Base-by-base conservation (phyloP, 2,797 vertebrate genomes). In the Pangasius krempfi region DNA sequence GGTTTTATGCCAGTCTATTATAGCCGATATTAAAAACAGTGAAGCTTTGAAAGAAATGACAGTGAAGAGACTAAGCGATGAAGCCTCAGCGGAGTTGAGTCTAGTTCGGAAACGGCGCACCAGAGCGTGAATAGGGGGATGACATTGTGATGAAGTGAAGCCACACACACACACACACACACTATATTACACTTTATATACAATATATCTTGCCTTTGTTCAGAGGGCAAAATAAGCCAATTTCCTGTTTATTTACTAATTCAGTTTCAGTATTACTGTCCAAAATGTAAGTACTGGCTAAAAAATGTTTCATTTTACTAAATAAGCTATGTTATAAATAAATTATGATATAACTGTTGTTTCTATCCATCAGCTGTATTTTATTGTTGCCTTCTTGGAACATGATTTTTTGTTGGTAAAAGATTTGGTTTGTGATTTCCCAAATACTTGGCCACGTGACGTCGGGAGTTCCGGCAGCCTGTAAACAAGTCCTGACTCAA, bases 81-180 rank as follows among this genome's bases (percentile, higher is more conserved):
- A 30, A 58, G 30, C 88, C 60, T 85, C 70, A 54, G 54, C 70
- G 87, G 87, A 70, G 33, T 56, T 56, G 50, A 72, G 72, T 68
- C 58, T 10, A 47, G 33, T 40, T 80, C 25, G 27, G 88, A 70
- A 82, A 30, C 14, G 50, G 68, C 2, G 68, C 52, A 72, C 66
- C 79, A 66, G 84, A 27, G 84, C 40, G 22, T 88, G 84, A 81
- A 89, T 22, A 30, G 20, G 56, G 64, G 60, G 56, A 85, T 78
- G 87, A 64, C 60, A 78, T 33, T 73, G 82, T 66, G 87, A 88
- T 58, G 12, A 88, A 75, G 14, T n/a, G 22, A 47, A 84, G 58
- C 60, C 66, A 83, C 54, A 62, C 72, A 73, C 73, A 73, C 40
- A 75, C 7, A 70, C 47, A 72, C 64, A 64, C 58, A 78, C 47